Conservation (phyloP, 2,888 invertebrate species). For the Cantharis rustica region DNA sequence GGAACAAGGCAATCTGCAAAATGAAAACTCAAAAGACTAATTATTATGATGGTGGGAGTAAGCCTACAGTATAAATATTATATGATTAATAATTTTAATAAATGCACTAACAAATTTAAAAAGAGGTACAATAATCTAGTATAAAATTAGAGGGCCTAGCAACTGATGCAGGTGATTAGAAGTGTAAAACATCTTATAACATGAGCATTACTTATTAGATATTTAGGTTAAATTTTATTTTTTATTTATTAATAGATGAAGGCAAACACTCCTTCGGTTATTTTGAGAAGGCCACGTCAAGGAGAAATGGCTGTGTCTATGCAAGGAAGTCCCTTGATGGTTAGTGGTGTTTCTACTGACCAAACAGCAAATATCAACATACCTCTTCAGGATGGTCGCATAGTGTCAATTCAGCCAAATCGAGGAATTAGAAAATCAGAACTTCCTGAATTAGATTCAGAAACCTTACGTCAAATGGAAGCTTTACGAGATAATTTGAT, state of each 20-base stretch:
- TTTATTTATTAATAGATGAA: conserved; percentile 58
- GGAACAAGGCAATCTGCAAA: no score
- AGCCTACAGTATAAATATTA: no score
- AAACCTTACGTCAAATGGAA: conserved; percentile 58
- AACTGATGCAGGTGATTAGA: no score
- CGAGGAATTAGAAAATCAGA: conserved; percentile 55
- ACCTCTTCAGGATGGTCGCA: conserved; percentile 65
- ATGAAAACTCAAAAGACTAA: no score
- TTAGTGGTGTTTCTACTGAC: conserved; percentile 58
- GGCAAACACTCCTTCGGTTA: conserved; percentile 65
- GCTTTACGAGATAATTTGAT: conserved; percentile 60
- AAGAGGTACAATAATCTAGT: no score
- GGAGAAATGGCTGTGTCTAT: conserved; percentile 72
- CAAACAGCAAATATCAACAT: conserved; percentile 69
- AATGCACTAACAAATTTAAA: no score
- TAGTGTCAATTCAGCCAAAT: conserved; percentile 66
- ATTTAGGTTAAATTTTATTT: background rate
- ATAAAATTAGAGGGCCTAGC: no score
- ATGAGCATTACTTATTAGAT: no score
- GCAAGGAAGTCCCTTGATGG: conserved; percentile 69
- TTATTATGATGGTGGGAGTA: no score
- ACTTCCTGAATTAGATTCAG: conserved; percentile 54
- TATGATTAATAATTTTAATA: no score
- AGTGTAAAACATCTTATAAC: no score
- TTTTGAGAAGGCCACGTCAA: conserved; percentile 64